Percentiles rank a stretch among this genome's conserved stretches.
phyloP scores from a whole-genome alignment of 1,140 invertebrate genomes.

The Sweltsa coloradensis region DNA sequence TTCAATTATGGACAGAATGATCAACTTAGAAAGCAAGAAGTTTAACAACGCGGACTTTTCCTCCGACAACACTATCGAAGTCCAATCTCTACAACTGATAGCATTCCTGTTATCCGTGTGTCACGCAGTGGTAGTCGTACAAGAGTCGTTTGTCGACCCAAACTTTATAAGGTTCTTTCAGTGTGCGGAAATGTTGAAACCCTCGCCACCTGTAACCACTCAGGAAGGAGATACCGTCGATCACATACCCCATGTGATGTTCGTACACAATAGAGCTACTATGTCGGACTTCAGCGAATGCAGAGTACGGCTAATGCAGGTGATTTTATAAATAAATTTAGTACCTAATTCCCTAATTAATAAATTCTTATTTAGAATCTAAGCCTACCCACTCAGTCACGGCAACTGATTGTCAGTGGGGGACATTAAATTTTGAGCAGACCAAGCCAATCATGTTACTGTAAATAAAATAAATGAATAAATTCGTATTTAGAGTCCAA shows the following conservation, averaged over 20 bases:
- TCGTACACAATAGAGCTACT: conserved; percentile 63
- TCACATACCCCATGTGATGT: conserved; percentile 61
- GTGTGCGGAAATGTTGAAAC: conserved; percentile 78
- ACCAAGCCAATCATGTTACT: too few relatives aligned
- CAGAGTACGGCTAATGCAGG: conserved; percentile 52
- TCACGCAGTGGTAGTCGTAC: conserved; percentile 71
- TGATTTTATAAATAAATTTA: conserved; percentile 22
- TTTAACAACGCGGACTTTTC: conserved; percentile 47
- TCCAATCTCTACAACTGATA: conserved; percentile 65
- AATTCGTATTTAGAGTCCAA: too few relatives aligned
- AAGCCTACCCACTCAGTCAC: too few relatives aligned
- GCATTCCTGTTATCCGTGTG: conserved; percentile 81
- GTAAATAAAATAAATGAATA: too few relatives aligned
- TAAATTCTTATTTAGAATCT: too few relatives aligned
- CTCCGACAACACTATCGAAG: conserved; percentile 49
- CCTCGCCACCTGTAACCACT: conserved; percentile 48
- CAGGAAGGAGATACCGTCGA: conserved; percentile 50
- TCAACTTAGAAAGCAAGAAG: conserved; percentile 23
- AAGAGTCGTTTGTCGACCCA: conserved; percentile 76
- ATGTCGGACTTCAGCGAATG: conserved; percentile 53
- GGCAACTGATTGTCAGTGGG: too few relatives aligned
- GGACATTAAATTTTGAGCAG: too few relatives aligned
- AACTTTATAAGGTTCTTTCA: conserved; percentile 64
- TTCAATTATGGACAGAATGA: conserved; percentile 43
- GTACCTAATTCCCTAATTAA: too few relatives aligned